Percentiles rank a stretch among this genome's conserved stretches.
phyloP scores from a whole-genome alignment of 2,888 invertebrate species.

The Sphaerophoria taeniata region DNA sequence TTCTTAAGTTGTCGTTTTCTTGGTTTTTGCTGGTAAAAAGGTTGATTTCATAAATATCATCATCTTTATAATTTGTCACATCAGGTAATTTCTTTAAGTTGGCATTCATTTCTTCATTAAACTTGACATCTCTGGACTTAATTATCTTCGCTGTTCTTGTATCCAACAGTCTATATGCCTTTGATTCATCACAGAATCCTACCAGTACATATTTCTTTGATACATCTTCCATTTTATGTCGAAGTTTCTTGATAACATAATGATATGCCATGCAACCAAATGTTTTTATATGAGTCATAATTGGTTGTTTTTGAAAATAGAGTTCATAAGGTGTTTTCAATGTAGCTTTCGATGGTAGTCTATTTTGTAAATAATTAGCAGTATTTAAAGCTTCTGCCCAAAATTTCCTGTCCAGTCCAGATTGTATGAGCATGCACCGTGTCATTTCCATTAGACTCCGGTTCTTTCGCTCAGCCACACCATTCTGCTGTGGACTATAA shows the following conservation, averaged over 20 bases:
- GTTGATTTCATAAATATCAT: too few species aligned
- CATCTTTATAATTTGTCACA: background rate
- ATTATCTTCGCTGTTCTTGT: background rate
- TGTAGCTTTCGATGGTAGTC: background rate
- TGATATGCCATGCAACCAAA: slow-evolving; percentile 3
- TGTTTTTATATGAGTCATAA: too few species aligned
- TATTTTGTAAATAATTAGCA: background rate
- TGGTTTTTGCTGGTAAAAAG: background rate
- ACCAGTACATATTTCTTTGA: background rate
- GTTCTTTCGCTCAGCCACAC: background rate
- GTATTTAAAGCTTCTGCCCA: background rate
- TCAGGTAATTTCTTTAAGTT: background rate
- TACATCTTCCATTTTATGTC: slow-evolving; percentile 3
- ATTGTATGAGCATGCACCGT: background rate
- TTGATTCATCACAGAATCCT: slow-evolving; percentile 8
- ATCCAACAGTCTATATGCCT: slow-evolving; percentile 4
- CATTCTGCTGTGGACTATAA: background rate
- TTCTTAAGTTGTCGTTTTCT: slow-evolving; percentile 1
- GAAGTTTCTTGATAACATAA: slow-evolving; percentile 5
- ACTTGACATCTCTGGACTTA: slow-evolving; percentile 8
- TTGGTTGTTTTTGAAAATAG: slow-evolving; percentile 1
- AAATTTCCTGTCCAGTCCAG: background rate
- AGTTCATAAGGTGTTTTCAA: background rate
- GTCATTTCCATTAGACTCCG: background rate
- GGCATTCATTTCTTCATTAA: background rate